Base-by-base conservation (phyloP, 2,888 invertebrate species). In the Biston betularia region DNA sequence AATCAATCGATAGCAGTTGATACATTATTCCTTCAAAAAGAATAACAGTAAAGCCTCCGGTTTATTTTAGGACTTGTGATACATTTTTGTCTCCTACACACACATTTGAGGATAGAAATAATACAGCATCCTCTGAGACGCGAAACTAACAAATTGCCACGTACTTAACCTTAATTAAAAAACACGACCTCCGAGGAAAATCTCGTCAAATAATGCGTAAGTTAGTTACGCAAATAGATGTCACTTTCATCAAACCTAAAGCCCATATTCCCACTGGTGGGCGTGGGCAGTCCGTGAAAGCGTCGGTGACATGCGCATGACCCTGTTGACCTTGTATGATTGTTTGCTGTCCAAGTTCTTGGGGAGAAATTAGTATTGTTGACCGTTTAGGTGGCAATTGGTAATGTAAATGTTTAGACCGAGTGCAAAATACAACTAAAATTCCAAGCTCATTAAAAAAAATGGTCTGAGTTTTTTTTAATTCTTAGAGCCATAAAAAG, bases 291-390 rank as follows among this genome's bases (percentile, higher is more conserved):
- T 38, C 42, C 60, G 63, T 48, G 74, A 72, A 69, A 72, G 68
- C 65, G 14, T 45, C 7, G 58, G 62, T 46, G 70, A 65, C 70
- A 67, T 68, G 67, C 50, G 63, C 61, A 56, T 68, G 69, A 72
- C 69, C 71, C 60, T 46, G 52, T 57, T 68, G 68, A 64, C 68
- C 68, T 65, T 58, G 49, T 58, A 40, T 8, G 49, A 38, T 40
- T 73, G 67, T 73, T 73, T 71, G 64, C 14, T 45, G 45, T 58
- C 9, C 46, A 50, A 72, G 70, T 68, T 62, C 68, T 52, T 66
- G 45, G 2, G 57, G 70, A 49, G 70, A 73, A 73, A 73, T 52
- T 61, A 38, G 35, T 46, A 56, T 54, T 69, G 61, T 64, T 63
- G 48, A 33, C 38, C 9, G 46, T 12, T 57, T 11, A 57, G 15